Evolutionary conservation across 2,797 vertebrate species (phyloP).

Genomic region (Syncerus caffer): DNA sequence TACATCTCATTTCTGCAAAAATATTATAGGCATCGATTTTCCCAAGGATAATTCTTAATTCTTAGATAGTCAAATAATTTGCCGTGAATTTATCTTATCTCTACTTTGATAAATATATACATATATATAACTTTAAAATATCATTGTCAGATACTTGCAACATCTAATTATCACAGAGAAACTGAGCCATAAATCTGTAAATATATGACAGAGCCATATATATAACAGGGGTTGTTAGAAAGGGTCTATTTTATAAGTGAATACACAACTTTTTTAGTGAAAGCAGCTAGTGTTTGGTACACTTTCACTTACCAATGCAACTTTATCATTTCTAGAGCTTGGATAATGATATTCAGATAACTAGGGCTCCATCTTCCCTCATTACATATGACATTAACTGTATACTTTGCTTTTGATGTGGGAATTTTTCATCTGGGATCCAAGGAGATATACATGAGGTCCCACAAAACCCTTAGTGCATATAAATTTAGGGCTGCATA

Average conservation of each 20-base stretch:
- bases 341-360: not conserved
- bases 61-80: conserved; percentile 4
- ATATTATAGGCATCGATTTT: not conserved
- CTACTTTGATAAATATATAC: not conserved
- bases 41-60: not conserved
- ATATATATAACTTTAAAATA: not conserved
- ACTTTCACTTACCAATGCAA: not conserved
- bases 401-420: not conserved
- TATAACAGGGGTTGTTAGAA: not conserved
- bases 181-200: not conserved
- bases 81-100: not conserved
- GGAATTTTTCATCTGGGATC: not conserved
- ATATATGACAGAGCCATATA: not conserved
- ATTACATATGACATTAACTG: not conserved
- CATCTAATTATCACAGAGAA: not conserved
- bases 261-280: not conserved
- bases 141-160: not conserved
- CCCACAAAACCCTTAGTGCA: not conserved
- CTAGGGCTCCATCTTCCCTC: not conserved
- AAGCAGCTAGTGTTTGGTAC: not conserved
- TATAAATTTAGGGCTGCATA: not conserved
- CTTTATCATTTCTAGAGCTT: not conserved
- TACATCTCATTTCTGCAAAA: conserved; percentile 2
- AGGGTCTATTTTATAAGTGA: not conserved
- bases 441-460: not conserved